Evolutionary conservation across 2,113 vertebrate genomes (phyloP), one percentile per base, ranked within the genome.

Genomic region (Camarhynchus parvulus): DNA sequence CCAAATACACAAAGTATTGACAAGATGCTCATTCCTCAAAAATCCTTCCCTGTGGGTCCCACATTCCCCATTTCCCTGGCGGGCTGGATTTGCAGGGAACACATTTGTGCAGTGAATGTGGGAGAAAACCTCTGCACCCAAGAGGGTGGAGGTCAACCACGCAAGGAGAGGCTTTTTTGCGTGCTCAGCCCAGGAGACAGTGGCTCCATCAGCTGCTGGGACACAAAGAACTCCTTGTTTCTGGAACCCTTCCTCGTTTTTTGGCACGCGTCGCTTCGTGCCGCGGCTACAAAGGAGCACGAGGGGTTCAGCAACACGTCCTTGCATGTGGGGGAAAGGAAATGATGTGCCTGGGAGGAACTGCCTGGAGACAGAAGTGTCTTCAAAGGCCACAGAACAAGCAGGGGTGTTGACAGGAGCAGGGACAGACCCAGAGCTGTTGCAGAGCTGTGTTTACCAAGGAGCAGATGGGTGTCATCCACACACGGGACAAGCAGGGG

Each of bases 381-480:
- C 85, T 96, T 92, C 87, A 88, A 39, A 93, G 72, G 72, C 96
- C 82, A 70, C 72, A 41, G 63, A 77, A 62, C 27, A 78, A 77
- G 72, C 83, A 72, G 85, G 94, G 92, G 88, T 79, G 94, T 22
- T 96, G 94, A 95, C 90, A 95, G 83, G 64, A 72, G 56, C 88
- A 31, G 56, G 64, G 87, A 46, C 3, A 72, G 68, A 83, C 52
- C 61, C 76, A 55, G 85, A 47, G 72, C 56, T 63, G 52, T 55
- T 89, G 81, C 73, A 56, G 80, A 79, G 75, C 72, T 81, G 10
- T 90, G 73, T 92, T 95, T 94, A 21, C 76, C 27, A 4, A 90
- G 37, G 64, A 96, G 92, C 85, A 95, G 68, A 81, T 44, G 79
- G 49, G 44, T 68, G 79, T 83, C 12, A 2, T 78, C 76, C 64